Base-by-base conservation (phyloP, 2,113 vertebrate species). In the Chrysochloris asiatica region DNA sequence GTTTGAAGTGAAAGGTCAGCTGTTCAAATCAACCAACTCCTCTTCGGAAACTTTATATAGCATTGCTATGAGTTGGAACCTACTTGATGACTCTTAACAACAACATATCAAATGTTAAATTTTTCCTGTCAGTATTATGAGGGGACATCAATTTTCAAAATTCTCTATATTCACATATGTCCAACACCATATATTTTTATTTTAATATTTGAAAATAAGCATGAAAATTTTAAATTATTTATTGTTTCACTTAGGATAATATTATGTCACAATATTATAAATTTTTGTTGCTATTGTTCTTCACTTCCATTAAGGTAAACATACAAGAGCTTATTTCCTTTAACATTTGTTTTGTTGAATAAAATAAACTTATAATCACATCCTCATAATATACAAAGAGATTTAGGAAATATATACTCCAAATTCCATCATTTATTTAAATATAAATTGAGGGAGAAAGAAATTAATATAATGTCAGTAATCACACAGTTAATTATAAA, bases 81-180 rank as follows among this genome's bases (percentile, higher is more conserved):
- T n/a, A n/a, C n/a, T n/a, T n/a, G n/a, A n/a, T n/a, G n/a, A n/a
- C n/a, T n/a, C n/a, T n/a, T n/a, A n/a, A n/a, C n/a, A n/a, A n/a
- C n/a, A n/a, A 69, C 24, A 87, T 79, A 88, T 77, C 54, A 88
- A 73, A 86, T 82, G 54, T 59, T 75, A 71, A 71, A 78, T 73
- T 78, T 82, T 82, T 8, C 47, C 30, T 91, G 13, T 86, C 41
- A 86, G 78, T 11, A 81, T 88, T 86, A 48, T 78, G 38, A 36
- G n/a, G 43, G 43, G 50, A n/a, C 22, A 45, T 0, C 41, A 82
- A n/a, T 85, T 78, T 59, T 19, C 14, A 88, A 88, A 59, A 30
- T 79, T 76, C 8, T 7, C 8, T 65, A 63, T 71, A 76, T 91
- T 48, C 36, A 69, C 71, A 69, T n/a, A n/a, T 38, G n/a, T 77